Evolutionary conservation across 2,113 vertebrate species (phyloP).

Genomic region (Cephalopholis sonnerati): DNA sequence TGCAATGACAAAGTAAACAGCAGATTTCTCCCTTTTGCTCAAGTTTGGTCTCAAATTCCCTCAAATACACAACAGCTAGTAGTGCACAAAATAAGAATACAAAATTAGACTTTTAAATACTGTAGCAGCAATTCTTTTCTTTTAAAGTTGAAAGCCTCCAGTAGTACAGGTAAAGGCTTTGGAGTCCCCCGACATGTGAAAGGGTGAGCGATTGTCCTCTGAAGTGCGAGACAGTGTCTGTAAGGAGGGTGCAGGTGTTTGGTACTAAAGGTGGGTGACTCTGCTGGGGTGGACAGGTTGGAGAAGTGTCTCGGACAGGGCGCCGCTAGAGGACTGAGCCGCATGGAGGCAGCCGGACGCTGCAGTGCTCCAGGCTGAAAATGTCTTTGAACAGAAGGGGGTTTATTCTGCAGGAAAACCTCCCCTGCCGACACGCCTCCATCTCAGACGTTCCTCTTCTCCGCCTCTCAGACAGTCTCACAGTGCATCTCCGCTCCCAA

Average conservation of each 20-base stretch:
- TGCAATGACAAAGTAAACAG: slow-evolving; percentile 81
- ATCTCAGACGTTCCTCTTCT: slow-evolving; percentile 17
- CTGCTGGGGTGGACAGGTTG: slow-evolving; percentile 56
- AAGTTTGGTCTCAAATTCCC: slow-evolving; percentile 86
- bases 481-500: slow-evolving; percentile 44
- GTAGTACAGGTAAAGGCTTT: slow-evolving; percentile 75
- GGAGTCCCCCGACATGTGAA: slow-evolving; percentile 72
- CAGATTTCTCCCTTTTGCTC: slow-evolving; percentile 82
- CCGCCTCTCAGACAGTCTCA: slow-evolving; percentile 35
- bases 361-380: slow-evolving; percentile 54
- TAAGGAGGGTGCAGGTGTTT: slow-evolving; percentile 65
- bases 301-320: slow-evolving; percentile 53
- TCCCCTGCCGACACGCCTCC: slow-evolving; percentile 31
- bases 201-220: slow-evolving; percentile 82
- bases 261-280: slow-evolving; percentile 57
- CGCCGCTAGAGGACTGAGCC: slow-evolving; percentile 48
- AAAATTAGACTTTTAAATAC: slow-evolving; percentile 89
- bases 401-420: slow-evolving; percentile 32
- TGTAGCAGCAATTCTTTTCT: slow-evolving; percentile 86
- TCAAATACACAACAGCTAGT: slow-evolving; percentile 83
- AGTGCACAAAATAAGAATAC: slow-evolving; percentile 88
- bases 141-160: slow-evolving; percentile 81
- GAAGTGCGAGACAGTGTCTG: slow-evolving; percentile 66
- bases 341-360: slow-evolving; percentile 64
- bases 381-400: slow-evolving; percentile 47